Conservation (phyloP, 2,888 invertebrate genomes). For the Conistra vaccinii region DNA sequence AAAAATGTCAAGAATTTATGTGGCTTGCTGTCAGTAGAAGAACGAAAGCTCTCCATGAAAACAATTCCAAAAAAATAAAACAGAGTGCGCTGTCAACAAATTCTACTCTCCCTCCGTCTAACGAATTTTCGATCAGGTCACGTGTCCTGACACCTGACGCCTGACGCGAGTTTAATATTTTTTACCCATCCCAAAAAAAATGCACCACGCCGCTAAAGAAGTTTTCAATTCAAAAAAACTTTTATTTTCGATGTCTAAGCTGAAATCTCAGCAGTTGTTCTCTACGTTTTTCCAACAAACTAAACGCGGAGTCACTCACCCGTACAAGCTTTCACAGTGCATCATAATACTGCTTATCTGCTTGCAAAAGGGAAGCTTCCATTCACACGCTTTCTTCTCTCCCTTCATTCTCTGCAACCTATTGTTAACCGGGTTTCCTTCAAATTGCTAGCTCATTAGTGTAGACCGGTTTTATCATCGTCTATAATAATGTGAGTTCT, state of each 20-base stretch:
- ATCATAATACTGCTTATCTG: conserved; percentile 40
- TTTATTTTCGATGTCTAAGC: neutral
- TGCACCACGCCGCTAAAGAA: too few species aligned
- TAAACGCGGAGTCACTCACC: conserved; percentile 28
- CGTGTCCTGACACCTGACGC: too few species aligned
- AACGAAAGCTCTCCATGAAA: too few species aligned
- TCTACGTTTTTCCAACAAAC: conserved; percentile 7
- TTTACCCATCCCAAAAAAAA: too few species aligned
- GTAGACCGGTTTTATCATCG: conserved; percentile 30
- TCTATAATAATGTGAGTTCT: conserved; percentile 26
- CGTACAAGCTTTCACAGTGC: conserved; percentile 18
- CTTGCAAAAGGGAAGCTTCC: conserved; percentile 15
- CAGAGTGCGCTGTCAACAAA: too few species aligned
- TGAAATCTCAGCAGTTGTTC: conserved; percentile 6
- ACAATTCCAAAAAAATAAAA: too few species aligned
- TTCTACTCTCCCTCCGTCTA: too few species aligned
- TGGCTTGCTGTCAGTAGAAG: too few species aligned
- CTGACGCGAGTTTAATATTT: too few species aligned
- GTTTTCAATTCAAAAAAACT: too few species aligned
- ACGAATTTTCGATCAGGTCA: too few species aligned
- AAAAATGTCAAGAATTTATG: too few species aligned
- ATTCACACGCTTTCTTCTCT: conserved; percentile 38
- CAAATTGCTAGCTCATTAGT: conserved; percentile 45
- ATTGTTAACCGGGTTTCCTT: conserved; percentile 41
- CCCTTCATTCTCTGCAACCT: neutral